Evolutionary conservation across 2,888 invertebrate species (phyloP), one percentile per base, ranked within the genome.

Genomic region (Chaetoderma sp.): DNA sequence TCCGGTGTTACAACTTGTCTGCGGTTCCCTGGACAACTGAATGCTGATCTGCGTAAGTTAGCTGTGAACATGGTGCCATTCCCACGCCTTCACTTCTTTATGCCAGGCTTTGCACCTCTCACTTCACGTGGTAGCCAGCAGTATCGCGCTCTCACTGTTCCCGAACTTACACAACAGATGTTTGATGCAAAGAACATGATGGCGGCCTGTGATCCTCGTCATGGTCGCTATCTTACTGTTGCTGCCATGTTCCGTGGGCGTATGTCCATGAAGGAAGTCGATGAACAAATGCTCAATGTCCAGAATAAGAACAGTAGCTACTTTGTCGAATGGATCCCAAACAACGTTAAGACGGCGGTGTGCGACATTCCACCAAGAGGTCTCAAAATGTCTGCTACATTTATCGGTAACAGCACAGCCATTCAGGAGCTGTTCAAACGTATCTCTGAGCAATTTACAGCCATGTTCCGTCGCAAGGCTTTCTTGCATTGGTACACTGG

Each of bases 401-500:
- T 96, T 88, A 94, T 96, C 86, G 95, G 85, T 16, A 86, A 85
- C 79, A 83, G 77, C 67, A 85, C 85, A 21, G 83, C 85, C 68
- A 85, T 85, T 67, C 84, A 85, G 68, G 83, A 83, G 63, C 76
- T 83, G 30, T 83, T 83, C 75, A 83, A 83, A 72, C 78, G 74
- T 54, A 76, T 84, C 47, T 81, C 83, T 1, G 86, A 85, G 71
- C 85, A 86, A 75, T 85, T 85, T 76, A 96, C 95, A 13, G 95
- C 95, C 63, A 95, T 97, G 96, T 96, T 96, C 90, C 91, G 95
- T 76, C 92, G 96, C 78, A 96, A 96, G 88, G 96, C 96, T 85
- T 97, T 96, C 92, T 90, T 96, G 87, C 96, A 97, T 90, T 97
- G 96, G 96, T 97, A 96, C 89, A 96, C 96, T 16, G 96, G 96